A percentile compares a stretch with the other conserved stretches of the same genome.
Evolutionary conservation across 35 echinoderm and acorn worm genomes (phyloP).

Genomic region (Strongylocentrotus purpuratus): DNA sequence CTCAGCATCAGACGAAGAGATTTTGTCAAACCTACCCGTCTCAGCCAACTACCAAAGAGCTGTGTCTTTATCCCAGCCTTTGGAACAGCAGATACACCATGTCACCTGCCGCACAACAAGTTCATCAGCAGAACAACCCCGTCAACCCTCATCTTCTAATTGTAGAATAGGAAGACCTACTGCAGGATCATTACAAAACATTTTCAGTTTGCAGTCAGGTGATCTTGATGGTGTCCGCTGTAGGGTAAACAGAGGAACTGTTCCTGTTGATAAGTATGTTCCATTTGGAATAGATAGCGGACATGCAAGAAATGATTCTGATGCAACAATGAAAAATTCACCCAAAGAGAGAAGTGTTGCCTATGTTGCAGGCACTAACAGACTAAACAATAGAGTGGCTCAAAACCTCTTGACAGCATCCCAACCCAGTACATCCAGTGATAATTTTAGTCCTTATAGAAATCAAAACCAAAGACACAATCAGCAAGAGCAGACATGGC

Average conservation of each 20-base stretch:
- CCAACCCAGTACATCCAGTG: background rate
- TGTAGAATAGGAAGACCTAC: background rate
- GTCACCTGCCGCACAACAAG: background rate
- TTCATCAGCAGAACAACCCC: background rate
- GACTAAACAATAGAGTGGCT: background rate
- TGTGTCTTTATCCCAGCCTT: background rate
- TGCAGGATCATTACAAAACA: background rate
- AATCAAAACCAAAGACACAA: background rate
- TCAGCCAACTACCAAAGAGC: background rate
- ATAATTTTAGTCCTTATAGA: background rate
- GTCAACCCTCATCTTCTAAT: background rate
- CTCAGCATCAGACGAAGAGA: slow-evolving; percentile 17
- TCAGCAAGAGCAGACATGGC: background rate
- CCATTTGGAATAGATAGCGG: background rate
- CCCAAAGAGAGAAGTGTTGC: slow-evolving; percentile 10
- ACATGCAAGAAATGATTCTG: background rate
- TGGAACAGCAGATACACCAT: background rate
- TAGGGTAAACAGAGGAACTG: background rate
- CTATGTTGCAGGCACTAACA: slow-evolving; percentile 41
- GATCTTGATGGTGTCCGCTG: background rate
- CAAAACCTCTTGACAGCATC: background rate
- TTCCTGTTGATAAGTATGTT: background rate
- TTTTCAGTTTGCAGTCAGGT: background rate
- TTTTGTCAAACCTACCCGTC: background rate
- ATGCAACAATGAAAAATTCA: background rate